Conservation (phyloP, 2,888 invertebrate species). For the Mesochorus sp. region DNA sequence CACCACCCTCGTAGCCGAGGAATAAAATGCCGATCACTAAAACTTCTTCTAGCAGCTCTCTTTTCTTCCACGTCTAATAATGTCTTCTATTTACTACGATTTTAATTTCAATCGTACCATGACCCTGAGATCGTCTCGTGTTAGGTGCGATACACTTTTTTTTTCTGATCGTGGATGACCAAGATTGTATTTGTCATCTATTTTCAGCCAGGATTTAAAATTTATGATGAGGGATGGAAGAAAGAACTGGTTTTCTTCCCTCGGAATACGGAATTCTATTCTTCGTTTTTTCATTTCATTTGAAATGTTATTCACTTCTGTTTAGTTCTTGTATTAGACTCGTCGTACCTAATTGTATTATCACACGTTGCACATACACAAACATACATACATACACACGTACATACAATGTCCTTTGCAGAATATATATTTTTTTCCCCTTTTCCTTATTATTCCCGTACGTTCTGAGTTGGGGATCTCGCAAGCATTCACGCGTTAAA, state of each 20-base stretch:
- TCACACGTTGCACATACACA: conserved; percentile 34
- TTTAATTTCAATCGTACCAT: no score
- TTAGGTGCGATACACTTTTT: neutral
- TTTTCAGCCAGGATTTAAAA: neutral
- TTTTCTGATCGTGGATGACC: neutral
- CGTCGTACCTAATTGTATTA: conserved; percentile 39
- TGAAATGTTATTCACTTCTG: neutral
- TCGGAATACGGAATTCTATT: neutral
- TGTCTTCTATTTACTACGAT: conserved; percentile 39
- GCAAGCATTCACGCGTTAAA: conserved; percentile 6
- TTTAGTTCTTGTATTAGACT: conserved; percentile 9
- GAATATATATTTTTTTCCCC: conserved; percentile 46
- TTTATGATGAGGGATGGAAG: neutral
- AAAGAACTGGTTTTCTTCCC: conserved; percentile 2
- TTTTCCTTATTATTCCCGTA: conserved; percentile 34
- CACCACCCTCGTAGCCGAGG: conserved; percentile 56
- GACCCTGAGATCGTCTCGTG: conserved; percentile 13
- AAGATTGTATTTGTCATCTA: neutral
- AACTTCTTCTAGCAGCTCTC: conserved; percentile 6
- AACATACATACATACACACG: conserved; percentile 19
- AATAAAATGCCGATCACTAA: conserved; percentile 50
- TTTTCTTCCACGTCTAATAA: conserved; percentile 52
- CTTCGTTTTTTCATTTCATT: neutral
- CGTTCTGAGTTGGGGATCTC: conserved; percentile 23
- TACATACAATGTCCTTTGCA: conserved; percentile 9